phyloP scores from a whole-genome alignment of 2,888 invertebrate genomes.

The Crossocerus cetratus region DNA sequence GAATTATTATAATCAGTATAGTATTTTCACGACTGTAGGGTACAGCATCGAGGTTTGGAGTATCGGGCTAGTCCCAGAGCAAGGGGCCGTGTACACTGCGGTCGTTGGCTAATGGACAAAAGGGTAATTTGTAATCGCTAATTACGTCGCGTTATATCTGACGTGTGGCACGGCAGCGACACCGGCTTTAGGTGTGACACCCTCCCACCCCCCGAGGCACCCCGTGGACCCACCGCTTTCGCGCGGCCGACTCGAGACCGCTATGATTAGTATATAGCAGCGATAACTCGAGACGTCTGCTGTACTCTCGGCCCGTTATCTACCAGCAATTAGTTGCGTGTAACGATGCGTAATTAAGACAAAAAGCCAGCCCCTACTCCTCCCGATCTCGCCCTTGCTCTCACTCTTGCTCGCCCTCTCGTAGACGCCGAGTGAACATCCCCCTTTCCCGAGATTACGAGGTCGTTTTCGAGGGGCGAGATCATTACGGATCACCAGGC shows the following conservation, averaged over 20 bases:
- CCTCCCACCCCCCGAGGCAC: conserved; percentile 31
- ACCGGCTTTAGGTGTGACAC: conserved; percentile 54
- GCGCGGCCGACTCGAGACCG: conserved; percentile 19
- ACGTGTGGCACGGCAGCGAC: conserved; percentile 57
- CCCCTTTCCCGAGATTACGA: neutral
- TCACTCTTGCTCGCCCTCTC: neutral
- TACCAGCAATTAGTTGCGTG: conserved; percentile 48
- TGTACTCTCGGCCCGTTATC: conserved; percentile 56
- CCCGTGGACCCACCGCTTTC: conserved; percentile 17
- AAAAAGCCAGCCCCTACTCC: conserved; percentile 24
- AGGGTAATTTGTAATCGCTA: conserved; percentile 70
- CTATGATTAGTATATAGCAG: conserved; percentile 55
- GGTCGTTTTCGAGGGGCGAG: neutral
- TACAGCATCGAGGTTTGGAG: no score
- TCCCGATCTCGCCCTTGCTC: neutral
- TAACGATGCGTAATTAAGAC: conserved; percentile 49
- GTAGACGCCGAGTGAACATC: neutral
- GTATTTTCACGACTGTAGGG: no score
- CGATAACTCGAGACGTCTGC: conserved; percentile 60
- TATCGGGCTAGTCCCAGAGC: no score
- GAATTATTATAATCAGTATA: no score
- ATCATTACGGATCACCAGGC: neutral
- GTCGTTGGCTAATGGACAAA: conserved; percentile 62
- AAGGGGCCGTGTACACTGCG: no score
- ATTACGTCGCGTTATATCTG: conserved; percentile 69